Evolutionary conservation across 1,140 invertebrate species (phyloP).

Genomic region (Thalassaphorura encarpata): DNA sequence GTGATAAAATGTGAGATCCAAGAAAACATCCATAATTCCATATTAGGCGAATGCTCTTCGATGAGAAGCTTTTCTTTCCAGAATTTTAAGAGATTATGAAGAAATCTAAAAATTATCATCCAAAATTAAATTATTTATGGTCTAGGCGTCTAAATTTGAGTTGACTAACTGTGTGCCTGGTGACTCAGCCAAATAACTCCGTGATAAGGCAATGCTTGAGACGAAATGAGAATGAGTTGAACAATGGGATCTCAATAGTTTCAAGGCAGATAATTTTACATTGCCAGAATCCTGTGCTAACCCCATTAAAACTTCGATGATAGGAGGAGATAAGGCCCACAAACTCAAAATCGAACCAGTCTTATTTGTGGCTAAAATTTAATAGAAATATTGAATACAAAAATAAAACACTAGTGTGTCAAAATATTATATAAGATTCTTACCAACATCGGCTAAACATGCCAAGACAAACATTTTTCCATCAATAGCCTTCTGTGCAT

Average conservation of each 20-base stretch:
- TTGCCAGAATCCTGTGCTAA: neutral
- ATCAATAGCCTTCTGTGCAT: no score
- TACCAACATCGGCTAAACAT: conserved; percentile 24
- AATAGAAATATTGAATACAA: neutral
- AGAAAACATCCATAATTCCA: conserved; percentile 12
- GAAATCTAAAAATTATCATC: conserved; percentile 11
- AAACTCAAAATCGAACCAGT: conserved; percentile 22
- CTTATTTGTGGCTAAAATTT: conserved; percentile 22
- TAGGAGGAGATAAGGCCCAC: conserved; percentile 23
- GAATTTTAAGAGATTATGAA: conserved; percentile 22
- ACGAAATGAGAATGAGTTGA: conserved; percentile 28
- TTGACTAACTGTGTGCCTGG: conserved; percentile 7
- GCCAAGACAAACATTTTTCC: conserved; percentile 18
- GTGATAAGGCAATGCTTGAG: conserved; percentile 17
- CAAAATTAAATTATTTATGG: neutral
- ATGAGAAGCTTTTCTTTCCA: conserved; percentile 13
- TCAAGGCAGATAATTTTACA: neutral
- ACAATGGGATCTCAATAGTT: conserved; percentile 26
- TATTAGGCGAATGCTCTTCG: neutral
- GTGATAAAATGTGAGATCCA: conserved; percentile 29
- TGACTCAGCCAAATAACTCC: conserved; percentile 18
- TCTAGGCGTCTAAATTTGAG: neutral
- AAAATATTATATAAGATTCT: neutral
- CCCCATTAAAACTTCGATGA: conserved; percentile 24
- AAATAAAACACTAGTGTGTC: neutral